These are phyloP conservation scores for Gallinago nigripennis DNA, from an alignment of 2,797 vertebrate genomes.

Conservation along the genomic window DNA sequence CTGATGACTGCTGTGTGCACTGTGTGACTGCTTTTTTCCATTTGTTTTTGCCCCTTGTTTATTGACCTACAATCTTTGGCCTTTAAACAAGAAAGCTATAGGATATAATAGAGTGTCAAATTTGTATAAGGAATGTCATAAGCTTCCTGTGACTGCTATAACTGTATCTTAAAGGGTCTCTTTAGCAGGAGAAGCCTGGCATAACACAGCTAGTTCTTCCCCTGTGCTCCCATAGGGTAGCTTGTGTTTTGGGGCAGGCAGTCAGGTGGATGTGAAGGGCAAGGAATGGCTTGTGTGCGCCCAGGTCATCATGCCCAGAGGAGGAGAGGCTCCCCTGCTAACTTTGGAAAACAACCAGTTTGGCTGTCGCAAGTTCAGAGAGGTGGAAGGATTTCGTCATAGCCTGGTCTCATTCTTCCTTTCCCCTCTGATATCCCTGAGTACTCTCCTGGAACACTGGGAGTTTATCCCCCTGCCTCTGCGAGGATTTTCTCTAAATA, in stretches of 20 bases:
- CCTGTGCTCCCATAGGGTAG: neutral
- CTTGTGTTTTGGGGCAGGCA: neutral
- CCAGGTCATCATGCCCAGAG: accelerated
- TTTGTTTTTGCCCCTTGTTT: neutral
- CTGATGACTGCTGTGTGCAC: neutral
- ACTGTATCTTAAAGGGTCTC: neutral
- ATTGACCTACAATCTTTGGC: neutral
- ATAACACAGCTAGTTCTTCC: neutral
- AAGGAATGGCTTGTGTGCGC: neutral
- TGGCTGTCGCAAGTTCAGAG: neutral
- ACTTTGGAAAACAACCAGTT: neutral
- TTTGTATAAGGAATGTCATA: neutral
- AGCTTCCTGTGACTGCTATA: neutral
- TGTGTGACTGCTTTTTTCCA: neutral
- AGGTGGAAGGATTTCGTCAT: neutral
- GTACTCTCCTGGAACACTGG: neutral
- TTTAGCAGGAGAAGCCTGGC: neutral
- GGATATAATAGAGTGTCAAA: neutral
- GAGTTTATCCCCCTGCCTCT: neutral
- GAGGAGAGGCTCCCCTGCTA: neutral
- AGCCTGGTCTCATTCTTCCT: neutral
- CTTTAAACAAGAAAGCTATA: neutral
- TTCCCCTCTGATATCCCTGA: neutral
- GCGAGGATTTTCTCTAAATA: neutral
- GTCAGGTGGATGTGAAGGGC: neutral